phyloP scores from a whole-genome alignment of 1,140 invertebrate genomes.

The Rhagoletis pomonella region DNA sequence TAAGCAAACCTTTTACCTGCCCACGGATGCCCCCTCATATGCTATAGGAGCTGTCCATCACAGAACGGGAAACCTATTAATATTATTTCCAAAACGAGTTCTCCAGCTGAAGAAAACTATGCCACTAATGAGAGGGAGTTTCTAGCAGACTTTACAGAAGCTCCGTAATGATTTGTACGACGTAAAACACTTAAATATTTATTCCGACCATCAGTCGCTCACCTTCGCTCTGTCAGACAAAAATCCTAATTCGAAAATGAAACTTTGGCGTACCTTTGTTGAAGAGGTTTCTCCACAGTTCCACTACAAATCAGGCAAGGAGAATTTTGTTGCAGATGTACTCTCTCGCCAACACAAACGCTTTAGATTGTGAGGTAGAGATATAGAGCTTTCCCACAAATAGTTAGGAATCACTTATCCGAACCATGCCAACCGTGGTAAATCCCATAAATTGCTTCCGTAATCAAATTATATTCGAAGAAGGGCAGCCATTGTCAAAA shows the following conservation, averaged over 20 bases:
- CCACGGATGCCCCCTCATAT: too few species aligned
- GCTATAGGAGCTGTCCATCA: too few species aligned
- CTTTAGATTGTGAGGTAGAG: neutral
- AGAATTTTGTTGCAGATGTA: constrained; percentile 37
- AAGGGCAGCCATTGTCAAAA: neutral
- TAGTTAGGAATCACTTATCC: neutral
- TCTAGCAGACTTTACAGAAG: too few species aligned
- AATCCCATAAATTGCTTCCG: neutral
- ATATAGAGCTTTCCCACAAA: too few species aligned
- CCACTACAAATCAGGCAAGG: neutral
- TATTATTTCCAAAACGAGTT: too few species aligned
- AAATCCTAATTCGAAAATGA: constrained; percentile 30
- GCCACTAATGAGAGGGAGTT: too few species aligned
- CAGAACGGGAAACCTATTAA: too few species aligned
- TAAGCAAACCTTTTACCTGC: too few species aligned
- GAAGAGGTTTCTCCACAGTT: constrained; percentile 16
- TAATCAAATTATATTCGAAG: constrained; percentile 44
- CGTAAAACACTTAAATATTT: constrained; percentile 73
- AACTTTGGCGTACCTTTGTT: constrained; percentile 7
- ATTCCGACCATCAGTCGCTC: constrained; percentile 76
- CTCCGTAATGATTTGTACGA: constrained; percentile 61
- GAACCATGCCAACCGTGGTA: neutral
- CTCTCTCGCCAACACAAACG: neutral
- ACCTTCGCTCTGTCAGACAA: constrained; percentile 54
- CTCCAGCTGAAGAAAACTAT: too few species aligned